Conservation (phyloP, 35 echinoderm and acorn worm genomes). For the Eucidaris tribuloides region DNA sequence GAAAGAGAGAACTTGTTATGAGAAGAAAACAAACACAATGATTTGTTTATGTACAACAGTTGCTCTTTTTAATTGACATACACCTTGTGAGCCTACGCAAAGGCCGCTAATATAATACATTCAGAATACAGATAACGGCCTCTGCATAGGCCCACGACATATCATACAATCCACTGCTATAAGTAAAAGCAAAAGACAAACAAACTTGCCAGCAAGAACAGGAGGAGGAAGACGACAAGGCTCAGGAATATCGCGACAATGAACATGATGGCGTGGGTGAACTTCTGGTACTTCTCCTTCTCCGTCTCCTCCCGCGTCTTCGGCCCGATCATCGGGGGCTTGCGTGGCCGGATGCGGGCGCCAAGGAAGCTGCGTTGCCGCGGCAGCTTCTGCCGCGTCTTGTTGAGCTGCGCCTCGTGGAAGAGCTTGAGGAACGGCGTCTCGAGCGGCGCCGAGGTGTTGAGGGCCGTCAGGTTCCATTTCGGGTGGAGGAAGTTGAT, state of each 20-base stretch:
- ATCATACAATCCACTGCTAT: too few relatives aligned
- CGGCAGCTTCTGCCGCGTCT: constrained; percentile 39
- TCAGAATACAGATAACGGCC: too few relatives aligned
- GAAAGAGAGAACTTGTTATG: too few relatives aligned
- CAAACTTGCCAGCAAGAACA: constrained; percentile 94
- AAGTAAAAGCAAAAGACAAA: constrained; percentile 97
- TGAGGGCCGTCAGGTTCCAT: constrained; percentile 77
- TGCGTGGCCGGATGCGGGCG: constrained; percentile 32
- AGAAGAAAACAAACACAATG: too few relatives aligned
- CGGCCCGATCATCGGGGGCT: constrained; percentile 63
- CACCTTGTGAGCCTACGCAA: too few relatives aligned
- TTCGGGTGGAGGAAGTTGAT: constrained; percentile 84
- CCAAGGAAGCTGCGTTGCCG: constrained; percentile 30
- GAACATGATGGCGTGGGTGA: constrained; percentile 93
- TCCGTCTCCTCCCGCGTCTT: constrained; percentile 72
- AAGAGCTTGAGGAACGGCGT: constrained; percentile 91
- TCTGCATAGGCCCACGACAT: too few relatives aligned
- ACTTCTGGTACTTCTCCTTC: constrained; percentile 90
- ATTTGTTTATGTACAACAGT: too few relatives aligned
- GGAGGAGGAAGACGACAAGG: constrained; percentile 87
- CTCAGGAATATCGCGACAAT: constrained; percentile 94
- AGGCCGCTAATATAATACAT: too few relatives aligned
- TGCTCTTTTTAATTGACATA: too few relatives aligned
- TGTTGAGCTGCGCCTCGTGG: constrained; percentile 84
- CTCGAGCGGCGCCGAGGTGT: constrained; percentile 67